Evolutionary conservation across 2,113 vertebrate species (phyloP).

Genomic region (Marcusenius ussheri): DNA sequence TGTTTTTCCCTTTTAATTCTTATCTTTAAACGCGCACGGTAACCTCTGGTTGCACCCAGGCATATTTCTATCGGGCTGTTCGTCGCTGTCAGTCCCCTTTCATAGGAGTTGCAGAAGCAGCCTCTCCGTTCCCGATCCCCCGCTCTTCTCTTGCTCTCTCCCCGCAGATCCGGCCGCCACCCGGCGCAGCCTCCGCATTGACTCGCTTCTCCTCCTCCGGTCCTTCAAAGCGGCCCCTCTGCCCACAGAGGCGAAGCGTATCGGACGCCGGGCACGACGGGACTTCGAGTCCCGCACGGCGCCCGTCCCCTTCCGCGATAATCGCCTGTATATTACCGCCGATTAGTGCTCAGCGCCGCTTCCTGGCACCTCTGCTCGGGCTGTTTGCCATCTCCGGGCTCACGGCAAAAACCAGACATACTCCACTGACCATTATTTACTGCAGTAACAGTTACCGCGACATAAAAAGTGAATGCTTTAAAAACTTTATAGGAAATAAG

Average conservation of each 20-base stretch:
- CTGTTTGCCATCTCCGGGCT: not conserved
- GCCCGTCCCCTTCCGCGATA: not conserved
- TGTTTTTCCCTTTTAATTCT: slow-evolving; percentile 21
- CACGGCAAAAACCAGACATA: not conserved
- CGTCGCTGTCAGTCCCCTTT: not conserved
- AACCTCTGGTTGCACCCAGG: slow-evolving; percentile 23
- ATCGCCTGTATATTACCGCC: not conserved
- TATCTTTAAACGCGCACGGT: slow-evolving; percentile 28
- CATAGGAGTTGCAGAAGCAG: not conserved
- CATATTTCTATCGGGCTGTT: not conserved
- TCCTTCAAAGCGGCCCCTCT: slow-evolving; percentile 33
- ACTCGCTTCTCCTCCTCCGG: slow-evolving; percentile 51
- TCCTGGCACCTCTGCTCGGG: not conserved
- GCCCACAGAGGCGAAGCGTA: slow-evolving; percentile 38
- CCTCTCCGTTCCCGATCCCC: slow-evolving; percentile 25
- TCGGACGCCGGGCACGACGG: slow-evolving; percentile 43
- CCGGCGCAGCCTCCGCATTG: slow-evolving; percentile 42
- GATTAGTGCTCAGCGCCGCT: not conserved
- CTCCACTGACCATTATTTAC: not conserved
- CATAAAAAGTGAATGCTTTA: not conserved
- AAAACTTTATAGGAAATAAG: not conserved
- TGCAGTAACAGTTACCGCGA: not conserved
- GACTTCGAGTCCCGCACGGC: slow-evolving; percentile 44
- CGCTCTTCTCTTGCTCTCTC: slow-evolving; percentile 30
- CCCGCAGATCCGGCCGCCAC: slow-evolving; percentile 54